These are phyloP conservation scores for Drosophila nr. medialis DNA, from an alignment of 2,888 invertebrate genomes.

Conservation along the genomic window DNA sequence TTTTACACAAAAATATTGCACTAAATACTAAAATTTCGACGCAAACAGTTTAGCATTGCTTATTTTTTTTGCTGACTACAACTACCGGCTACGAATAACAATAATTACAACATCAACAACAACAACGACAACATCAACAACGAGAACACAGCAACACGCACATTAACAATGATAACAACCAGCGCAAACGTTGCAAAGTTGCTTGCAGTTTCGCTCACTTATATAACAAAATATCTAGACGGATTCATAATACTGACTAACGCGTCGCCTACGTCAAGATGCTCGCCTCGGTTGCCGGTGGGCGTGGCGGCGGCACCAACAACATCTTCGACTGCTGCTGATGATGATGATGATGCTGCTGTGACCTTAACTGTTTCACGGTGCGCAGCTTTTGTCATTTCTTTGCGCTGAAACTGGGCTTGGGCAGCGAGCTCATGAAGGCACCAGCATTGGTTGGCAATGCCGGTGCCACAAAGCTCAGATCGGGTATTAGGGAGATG, in stretches of 20 bases:
- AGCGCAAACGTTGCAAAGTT: constrained; percentile 22
- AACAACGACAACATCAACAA: constrained; percentile 31
- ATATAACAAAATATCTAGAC: constrained; percentile 68
- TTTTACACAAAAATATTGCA: constrained; percentile 62
- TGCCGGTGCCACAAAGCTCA: constrained; percentile 86
- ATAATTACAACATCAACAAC: constrained; percentile 33
- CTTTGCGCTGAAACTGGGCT: constrained; percentile 81
- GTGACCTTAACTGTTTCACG: constrained; percentile 36
- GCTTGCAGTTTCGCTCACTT: constrained; percentile 32
- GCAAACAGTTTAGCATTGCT: constrained; percentile 28
- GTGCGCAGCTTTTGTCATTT: constrained; percentile 84
- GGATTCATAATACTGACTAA: constrained; percentile 76
- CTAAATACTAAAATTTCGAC: constrained; percentile 35
- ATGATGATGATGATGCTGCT: constrained; percentile 27
- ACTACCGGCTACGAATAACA: constrained; percentile 45
- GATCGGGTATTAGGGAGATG: constrained; percentile 86
- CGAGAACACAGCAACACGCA: constrained; percentile 36
- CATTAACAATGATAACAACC: constrained; percentile 52
- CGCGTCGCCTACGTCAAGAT: constrained; percentile 57
- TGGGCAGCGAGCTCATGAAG: constrained; percentile 82
- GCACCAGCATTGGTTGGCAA: constrained; percentile 83
- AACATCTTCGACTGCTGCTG: constrained; percentile 34
- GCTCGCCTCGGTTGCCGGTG: constrained; percentile 52
- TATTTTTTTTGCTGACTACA: constrained; percentile 28
- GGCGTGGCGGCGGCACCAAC: constrained; percentile 41